Base-by-base conservation (phyloP, 2,797 vertebrate genomes). In the Apogon hyalosoma region DNA sequence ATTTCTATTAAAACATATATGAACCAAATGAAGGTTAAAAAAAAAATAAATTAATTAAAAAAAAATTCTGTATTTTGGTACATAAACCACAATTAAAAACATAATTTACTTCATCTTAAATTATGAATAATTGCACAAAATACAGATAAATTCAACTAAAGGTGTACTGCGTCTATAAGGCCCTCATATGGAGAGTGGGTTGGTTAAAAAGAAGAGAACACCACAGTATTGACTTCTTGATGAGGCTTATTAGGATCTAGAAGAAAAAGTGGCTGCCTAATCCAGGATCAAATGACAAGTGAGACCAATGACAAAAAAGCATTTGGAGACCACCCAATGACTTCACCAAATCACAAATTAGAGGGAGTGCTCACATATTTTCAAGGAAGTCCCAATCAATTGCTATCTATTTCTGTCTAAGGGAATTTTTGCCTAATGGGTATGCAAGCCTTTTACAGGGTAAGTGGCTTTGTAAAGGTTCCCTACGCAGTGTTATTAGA, bases 331-430 rank as follows among this genome's bases (percentile, higher is more conserved):
- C 77, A 82, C 80, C 79, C 79, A 87, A 73, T 88, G 83, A 88
- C 87, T 92, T 91, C 89, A 86, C 86, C 88, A 88, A 91, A 90
- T 92, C 88, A 89, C 88, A 90, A 90, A 90, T 90, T 87, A 90
- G 82, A 50, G 24, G 60, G 73, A 87, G 79, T 73, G 85, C 89
- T 92, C 91, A 88, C 88, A 92, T 93, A 93, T 94, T 93, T 92
- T 90, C 89, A 91, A 91, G 88, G 88, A 93, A 93, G 91, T 93
- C 85, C 85, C 87, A 90, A 94, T 94, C 92, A 93, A 94, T 94
- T 88, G 84, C 86, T 89, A 91, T 92, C 90, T 87, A 82, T 93
- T 93, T 82, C 83, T 87, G 92, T 93, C 89, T 74, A 68, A 79
- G 90, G 86, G 90, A 88, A 91, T 92, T 92, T 91, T 84, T 70